These are phyloP conservation scores for Rynchops niger DNA, from an alignment of 2,113 vertebrate species.

Conservation along the genomic window DNA sequence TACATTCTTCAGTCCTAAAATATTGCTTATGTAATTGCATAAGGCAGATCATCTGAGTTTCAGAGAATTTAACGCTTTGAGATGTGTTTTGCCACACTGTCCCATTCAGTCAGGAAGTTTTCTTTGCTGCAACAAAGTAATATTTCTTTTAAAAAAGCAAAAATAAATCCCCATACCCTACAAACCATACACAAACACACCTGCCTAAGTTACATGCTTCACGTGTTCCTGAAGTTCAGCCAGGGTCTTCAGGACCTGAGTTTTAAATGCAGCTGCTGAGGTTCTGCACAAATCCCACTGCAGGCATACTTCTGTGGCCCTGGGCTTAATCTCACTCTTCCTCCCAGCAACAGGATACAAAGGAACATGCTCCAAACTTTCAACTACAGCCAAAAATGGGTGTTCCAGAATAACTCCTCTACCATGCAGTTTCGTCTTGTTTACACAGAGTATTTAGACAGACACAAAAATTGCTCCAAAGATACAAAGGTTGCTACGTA, in stretches of 20 bases:
- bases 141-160: not conserved
- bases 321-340: not conserved
- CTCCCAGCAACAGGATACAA: not conserved
- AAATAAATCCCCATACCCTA: not conserved
- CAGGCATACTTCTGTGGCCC: not conserved
- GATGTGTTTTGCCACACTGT: not conserved
- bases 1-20: not conserved
- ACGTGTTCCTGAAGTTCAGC: not conserved
- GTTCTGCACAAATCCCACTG: not conserved
- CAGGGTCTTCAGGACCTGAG: not conserved
- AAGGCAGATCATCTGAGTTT: not conserved
- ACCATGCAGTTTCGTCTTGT: not conserved
- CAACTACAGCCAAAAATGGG: not conserved
- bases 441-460: not conserved
- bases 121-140: not conserved
- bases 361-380: not conserved
- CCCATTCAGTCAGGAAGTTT: not conserved
- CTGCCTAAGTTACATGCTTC: not conserved
- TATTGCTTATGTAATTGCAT: not conserved
- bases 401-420: not conserved
- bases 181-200: not conserved
- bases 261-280: not conserved
- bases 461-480: not conserved
- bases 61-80: not conserved
- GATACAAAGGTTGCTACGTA: not conserved